phyloP scores from a whole-genome alignment of 2,888 invertebrate species.

The Clostera curtula region DNA sequence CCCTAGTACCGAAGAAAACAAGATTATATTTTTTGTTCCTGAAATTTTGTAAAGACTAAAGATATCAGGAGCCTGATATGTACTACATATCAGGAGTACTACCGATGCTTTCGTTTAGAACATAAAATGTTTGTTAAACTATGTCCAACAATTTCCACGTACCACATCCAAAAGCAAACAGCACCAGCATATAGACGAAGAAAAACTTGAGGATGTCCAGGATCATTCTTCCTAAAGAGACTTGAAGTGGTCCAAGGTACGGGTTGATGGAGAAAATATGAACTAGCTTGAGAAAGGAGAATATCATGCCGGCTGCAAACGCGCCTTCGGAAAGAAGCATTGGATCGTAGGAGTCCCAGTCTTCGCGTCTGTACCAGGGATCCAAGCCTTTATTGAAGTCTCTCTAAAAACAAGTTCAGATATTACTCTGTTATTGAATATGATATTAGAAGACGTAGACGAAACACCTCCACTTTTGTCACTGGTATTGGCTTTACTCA shows the following conservation, averaged over 20 bases:
- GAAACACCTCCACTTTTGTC: no score
- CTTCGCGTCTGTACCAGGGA: constrained; percentile 90
- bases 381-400: constrained; percentile 81
- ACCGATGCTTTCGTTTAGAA: no score
- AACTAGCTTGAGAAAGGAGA: constrained; percentile 94
- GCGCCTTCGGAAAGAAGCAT: constrained; percentile 95
- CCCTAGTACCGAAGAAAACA: no score
- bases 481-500: no score
- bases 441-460: no score
- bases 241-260: constrained; percentile 94
- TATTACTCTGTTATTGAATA: no score
- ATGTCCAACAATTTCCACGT: constrained; percentile 52
- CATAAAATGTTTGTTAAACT: no score
- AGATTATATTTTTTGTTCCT: no score
- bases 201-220: constrained; percentile 97
- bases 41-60: no score
- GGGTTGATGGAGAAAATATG: constrained; percentile 98
- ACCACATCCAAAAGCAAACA: constrained; percentile 98
- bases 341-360: constrained; percentile 97
- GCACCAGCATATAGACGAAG: constrained; percentile 92
- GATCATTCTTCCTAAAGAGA: constrained; percentile 95
- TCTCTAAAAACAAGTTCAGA: constrained; percentile 59
- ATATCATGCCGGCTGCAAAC: constrained; percentile 98
- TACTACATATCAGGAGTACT: no score
- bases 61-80: no score